These are phyloP conservation scores for Microcebus lehilahytsara DNA, from an alignment of 2,113 vertebrate species.

Conservation along the genomic window DNA sequence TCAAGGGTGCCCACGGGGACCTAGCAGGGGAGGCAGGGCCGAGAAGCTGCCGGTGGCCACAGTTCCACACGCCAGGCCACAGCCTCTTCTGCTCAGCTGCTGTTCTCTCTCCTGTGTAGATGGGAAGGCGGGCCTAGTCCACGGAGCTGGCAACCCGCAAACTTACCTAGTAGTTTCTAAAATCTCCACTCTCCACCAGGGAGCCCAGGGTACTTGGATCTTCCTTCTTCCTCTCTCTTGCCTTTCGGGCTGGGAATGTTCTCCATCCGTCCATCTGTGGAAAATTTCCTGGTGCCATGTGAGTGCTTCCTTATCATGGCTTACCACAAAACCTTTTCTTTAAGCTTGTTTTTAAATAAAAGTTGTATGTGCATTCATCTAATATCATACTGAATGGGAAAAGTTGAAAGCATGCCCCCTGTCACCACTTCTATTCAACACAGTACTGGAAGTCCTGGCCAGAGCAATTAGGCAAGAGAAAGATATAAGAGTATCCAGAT, in stretches of 20 bases:
- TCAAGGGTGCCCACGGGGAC: background rate
- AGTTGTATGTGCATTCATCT: background rate
- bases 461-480: background rate
- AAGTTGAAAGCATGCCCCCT: background rate
- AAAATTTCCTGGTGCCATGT: fast-evolving
- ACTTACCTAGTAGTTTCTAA: background rate
- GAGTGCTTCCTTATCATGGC: fast-evolving
- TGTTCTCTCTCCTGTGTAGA: background rate
- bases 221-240: fast-evolving
- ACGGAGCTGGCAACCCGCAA: no score
- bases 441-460: background rate
- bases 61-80: fast-evolving
- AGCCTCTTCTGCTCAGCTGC: background rate
- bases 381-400: background rate
- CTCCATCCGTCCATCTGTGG: fast-evolving
- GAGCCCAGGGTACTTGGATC: background rate
- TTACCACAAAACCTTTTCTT: background rate
- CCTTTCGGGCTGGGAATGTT: background rate
- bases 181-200: background rate
- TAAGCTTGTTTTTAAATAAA: background rate
- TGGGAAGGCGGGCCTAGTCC: background rate
- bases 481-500: background rate
- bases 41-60: background rate
- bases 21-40: background rate
- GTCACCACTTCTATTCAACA: background rate